phyloP scores from a whole-genome alignment of 64 coral and sea anemone genomes.

The Catalaphyllia jardinei region DNA sequence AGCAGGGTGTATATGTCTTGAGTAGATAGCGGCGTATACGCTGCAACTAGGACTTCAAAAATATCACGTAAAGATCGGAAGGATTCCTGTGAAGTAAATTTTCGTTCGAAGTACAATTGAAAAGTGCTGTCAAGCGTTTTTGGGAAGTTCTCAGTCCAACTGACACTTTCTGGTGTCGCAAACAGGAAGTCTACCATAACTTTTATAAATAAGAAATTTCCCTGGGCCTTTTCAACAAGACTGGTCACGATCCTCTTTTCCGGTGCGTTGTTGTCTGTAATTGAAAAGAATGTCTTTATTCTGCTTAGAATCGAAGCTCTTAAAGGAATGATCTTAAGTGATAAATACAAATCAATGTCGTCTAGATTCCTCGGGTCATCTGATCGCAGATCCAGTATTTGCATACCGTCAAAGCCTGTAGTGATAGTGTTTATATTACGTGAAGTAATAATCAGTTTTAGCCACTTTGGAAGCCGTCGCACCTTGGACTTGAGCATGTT shows the following conservation, averaged over 20 bases:
- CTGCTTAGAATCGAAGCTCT: background rate
- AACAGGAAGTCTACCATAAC: constrained; percentile 34
- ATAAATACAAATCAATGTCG: constrained; percentile 50
- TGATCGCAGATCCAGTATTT: constrained; percentile 43
- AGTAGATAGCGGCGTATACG: constrained; percentile 23
- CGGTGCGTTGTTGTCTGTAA: background rate
- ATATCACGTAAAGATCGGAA: constrained; percentile 45
- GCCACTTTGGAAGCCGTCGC: constrained; percentile 33
- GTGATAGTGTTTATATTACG: constrained; percentile 25
- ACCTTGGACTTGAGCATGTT: constrained; percentile 24
- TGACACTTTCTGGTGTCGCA: background rate
- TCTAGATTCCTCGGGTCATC: constrained; percentile 59
- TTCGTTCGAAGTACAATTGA: constrained; percentile 53
- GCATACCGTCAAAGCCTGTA: constrained; percentile 3
- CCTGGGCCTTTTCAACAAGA: constrained; percentile 57
- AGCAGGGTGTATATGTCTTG: constrained; percentile 34
- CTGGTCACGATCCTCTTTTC: background rate
- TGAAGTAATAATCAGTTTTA: constrained; percentile 58
- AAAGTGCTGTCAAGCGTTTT: constrained; percentile 40
- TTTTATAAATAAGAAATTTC: constrained; percentile 70
- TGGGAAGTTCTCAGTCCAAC: background rate
- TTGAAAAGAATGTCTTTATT: background rate
- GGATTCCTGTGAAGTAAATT: constrained; percentile 15
- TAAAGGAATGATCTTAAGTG: constrained; percentile 1
- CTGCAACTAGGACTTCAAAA: constrained; percentile 67